These are phyloP conservation scores for Pitangus sulphuratus DNA, from an alignment of 2,797 vertebrate species.

Conservation along the genomic window DNA sequence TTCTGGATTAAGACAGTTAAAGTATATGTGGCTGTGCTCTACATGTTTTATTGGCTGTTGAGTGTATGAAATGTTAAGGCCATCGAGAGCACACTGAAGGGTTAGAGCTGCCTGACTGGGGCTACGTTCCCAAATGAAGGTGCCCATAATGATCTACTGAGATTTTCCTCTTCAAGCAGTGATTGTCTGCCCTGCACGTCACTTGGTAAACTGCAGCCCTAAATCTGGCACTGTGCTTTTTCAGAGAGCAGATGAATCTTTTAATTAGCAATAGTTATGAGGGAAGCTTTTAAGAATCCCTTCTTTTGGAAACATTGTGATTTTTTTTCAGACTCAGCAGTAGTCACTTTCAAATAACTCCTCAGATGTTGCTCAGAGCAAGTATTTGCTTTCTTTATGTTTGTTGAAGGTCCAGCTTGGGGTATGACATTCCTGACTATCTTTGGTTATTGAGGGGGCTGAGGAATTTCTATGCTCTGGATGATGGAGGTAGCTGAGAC, in stretches of 20 bases:
- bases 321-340: neutral
- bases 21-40: neutral
- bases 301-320: neutral
- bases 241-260: neutral
- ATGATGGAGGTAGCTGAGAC: neutral
- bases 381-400: constrained; percentile 42
- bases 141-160: neutral
- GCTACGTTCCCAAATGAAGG: neutral
- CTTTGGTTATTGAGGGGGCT: neutral
- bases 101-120: neutral
- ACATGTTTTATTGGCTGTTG: neutral
- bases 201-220: neutral
- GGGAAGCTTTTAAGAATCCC: neutral
- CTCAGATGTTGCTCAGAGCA: neutral
- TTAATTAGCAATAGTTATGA: neutral
- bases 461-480: constrained; percentile 26
- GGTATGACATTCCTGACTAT: constrained; percentile 30
- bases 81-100: neutral
- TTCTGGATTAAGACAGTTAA: constrained; percentile 23
- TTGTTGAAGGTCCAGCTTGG: constrained; percentile 34
- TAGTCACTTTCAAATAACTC: neutral
- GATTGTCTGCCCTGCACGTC: neutral
- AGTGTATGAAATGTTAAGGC: neutral
- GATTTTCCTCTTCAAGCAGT: neutral
- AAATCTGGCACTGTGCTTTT: neutral